Conservation (phyloP, 2,113 vertebrate species). For the Climacteris rufus region DNA sequence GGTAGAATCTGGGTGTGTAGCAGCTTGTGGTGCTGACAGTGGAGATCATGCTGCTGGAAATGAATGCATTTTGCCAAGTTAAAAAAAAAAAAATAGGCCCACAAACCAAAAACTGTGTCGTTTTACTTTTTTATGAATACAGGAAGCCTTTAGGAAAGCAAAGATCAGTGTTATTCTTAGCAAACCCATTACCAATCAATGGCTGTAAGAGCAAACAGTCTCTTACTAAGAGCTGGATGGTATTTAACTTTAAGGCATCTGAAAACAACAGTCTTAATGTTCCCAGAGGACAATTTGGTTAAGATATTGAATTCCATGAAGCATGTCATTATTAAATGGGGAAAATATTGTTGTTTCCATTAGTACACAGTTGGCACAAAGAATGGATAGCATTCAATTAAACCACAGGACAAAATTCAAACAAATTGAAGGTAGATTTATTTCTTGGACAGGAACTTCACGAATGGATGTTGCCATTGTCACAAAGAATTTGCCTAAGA, state of each 20-base stretch:
- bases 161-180: neutral
- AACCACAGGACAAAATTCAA: neutral
- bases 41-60: neutral
- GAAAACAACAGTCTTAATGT: constrained; percentile 23
- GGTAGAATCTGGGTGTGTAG: constrained; percentile 43
- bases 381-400: constrained; percentile 15
- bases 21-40: neutral
- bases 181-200: constrained; percentile 14
- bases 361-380: neutral
- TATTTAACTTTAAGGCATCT: constrained; percentile 21
- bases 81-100: neutral
- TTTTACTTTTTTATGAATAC: neutral
- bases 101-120: neutral
- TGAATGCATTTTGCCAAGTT: neutral
- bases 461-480: neutral
- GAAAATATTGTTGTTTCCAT: constrained; percentile 30
- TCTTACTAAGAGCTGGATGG: constrained; percentile 6
- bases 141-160: constrained; percentile 12
- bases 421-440: neutral
- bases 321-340: constrained; percentile 24
- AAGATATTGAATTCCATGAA: constrained; percentile 28
- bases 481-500: neutral
- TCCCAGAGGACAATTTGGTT: constrained; percentile 26
- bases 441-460: neutral
- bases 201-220: neutral